Percentiles rank a stretch among this genome's conserved stretches.
phyloP scores from a whole-genome alignment of 2,113 vertebrate species.

The Casuarius casuarius region DNA sequence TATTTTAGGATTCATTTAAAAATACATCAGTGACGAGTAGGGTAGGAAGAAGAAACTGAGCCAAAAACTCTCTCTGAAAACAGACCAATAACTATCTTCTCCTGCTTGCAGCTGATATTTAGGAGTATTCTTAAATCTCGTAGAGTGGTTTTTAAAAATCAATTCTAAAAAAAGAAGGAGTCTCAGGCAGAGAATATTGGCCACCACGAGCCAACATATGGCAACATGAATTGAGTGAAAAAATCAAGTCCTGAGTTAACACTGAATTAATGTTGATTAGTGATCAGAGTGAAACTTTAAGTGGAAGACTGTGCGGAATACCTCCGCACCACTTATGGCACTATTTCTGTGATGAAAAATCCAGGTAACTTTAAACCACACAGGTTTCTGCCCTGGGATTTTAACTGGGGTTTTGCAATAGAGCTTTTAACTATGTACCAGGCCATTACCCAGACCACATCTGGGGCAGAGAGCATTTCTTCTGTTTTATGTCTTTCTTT shows the following conservation, averaged over 20 bases:
- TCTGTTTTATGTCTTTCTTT: neutral
- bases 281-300: slow-evolving; percentile 20
- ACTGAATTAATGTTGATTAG: slow-evolving; percentile 44
- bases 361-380: neutral
- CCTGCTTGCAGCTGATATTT: slow-evolving; percentile 61
- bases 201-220: no score
- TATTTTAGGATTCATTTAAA: slow-evolving; percentile 73
- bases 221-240: neutral
- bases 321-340: neutral
- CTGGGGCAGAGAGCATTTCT: neutral
- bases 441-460: neutral
- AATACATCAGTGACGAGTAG: slow-evolving; percentile 60
- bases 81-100: slow-evolving; percentile 60
- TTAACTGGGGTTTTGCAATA: neutral
- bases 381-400: neutral
- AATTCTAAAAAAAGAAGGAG: slow-evolving; percentile 51
- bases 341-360: slow-evolving; percentile 28
- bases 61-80: slow-evolving; percentile 55
- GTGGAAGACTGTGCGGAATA: neutral
- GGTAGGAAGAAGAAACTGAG: slow-evolving; percentile 33
- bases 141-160: slow-evolving; percentile 65
- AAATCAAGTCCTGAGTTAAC: slow-evolving; percentile 11
- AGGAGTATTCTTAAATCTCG: slow-evolving; percentile 54
- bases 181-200: neutral
- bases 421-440: neutral